Evolutionary conservation across 23 tunicate species (phyloP).

Genomic region (Phallusia fumigata): DNA sequence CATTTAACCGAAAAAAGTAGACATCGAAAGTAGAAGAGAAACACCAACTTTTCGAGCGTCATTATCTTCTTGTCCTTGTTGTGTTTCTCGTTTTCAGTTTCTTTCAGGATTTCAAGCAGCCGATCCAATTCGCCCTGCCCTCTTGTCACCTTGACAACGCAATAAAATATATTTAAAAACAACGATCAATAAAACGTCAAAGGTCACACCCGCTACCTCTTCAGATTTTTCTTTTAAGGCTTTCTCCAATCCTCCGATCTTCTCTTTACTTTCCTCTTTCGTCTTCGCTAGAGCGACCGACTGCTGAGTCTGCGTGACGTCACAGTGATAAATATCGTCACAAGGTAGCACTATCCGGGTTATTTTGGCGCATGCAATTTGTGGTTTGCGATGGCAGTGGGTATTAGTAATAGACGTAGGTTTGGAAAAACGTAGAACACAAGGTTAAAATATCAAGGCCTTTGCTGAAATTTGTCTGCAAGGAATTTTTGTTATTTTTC

Average conservation of each 20-base stretch:
- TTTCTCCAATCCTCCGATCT: constrained; percentile 39
- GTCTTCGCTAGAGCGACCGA: constrained; percentile 21
- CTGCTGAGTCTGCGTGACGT: constrained; percentile 28
- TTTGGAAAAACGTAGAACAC: too few species aligned
- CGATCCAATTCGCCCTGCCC: constrained; percentile 79
- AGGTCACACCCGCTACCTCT: constrained; percentile 32
- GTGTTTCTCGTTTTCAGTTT: constrained; percentile 95
- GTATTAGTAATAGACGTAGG: too few species aligned
- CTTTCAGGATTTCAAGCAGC: constrained; percentile 75
- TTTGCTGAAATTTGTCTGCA: too few species aligned
- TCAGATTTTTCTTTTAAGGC: constrained; percentile 46
- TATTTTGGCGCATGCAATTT: too few species aligned
- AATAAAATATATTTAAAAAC: neutral
- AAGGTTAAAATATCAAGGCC: too few species aligned
- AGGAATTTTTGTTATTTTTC: too few species aligned
- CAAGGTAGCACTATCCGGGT: too few species aligned
- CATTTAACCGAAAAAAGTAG: neutral
- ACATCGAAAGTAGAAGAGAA: neutral
- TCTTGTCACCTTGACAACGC: constrained; percentile 10
- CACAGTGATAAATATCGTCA: neutral
- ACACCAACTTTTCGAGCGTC: constrained; percentile 64
- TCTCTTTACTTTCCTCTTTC: constrained; percentile 42
- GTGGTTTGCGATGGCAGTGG: too few species aligned
- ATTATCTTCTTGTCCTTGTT: constrained; percentile 58
- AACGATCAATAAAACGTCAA: neutral